Evolutionary conservation across 2,797 vertebrate species (phyloP).

Genomic region (Urosaurus nigricauda): DNA sequence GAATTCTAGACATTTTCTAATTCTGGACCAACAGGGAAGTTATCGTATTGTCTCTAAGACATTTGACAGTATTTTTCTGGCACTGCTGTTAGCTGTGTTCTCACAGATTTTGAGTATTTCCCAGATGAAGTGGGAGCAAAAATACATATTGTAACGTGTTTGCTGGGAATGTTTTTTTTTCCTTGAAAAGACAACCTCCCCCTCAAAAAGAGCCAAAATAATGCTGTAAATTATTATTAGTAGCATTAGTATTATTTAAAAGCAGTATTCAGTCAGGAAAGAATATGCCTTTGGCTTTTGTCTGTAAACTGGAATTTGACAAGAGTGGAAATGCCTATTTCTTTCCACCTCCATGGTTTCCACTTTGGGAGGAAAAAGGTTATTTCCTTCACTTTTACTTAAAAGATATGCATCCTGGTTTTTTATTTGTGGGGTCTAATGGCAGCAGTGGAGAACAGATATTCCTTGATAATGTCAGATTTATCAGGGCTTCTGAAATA

Average conservation of each 20-base stretch:
- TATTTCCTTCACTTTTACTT: not conserved
- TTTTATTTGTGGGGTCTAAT: not conserved
- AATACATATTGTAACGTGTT: conserved; percentile 19
- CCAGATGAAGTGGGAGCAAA: not conserved
- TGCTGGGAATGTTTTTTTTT: not conserved
- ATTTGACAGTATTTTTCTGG: conserved; percentile 9
- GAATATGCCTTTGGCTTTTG: not conserved
- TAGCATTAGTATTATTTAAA: conserved; percentile 14
- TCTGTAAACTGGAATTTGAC: not conserved
- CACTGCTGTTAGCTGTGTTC: not conserved
- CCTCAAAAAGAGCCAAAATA: conserved; percentile 15
- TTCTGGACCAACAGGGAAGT: not conserved
- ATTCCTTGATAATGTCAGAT: not conserved
- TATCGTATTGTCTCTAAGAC: not conserved
- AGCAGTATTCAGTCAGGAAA: conserved; percentile 49
- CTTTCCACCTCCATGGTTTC: not conserved
- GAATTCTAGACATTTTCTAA: not conserved
- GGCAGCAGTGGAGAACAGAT: not conserved
- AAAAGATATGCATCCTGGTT: not conserved
- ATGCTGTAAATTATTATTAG: not conserved
- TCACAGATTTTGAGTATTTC: not conserved
- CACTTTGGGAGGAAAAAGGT: not conserved
- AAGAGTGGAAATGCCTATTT: not conserved
- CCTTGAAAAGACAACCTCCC: not conserved
- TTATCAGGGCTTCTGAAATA: not conserved